Percentiles rank a stretch among this genome's conserved stretches.
phyloP scores from a whole-genome alignment of 2,113 vertebrate species.

The Leucopsar rothschildi region DNA sequence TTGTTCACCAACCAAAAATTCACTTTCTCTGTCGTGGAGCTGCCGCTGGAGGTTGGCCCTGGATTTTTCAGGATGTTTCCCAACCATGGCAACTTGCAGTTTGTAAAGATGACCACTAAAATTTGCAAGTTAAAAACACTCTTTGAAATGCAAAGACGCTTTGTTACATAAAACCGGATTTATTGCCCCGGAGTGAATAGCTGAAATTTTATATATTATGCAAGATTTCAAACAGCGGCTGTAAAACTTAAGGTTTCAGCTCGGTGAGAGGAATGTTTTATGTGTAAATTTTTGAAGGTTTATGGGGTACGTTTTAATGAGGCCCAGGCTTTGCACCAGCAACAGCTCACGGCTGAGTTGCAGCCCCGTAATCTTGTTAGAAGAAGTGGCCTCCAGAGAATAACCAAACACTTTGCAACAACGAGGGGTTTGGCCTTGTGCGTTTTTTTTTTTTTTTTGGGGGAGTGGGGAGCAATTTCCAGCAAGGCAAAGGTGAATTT shows the following conservation, averaged over 20 bases:
- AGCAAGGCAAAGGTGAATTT: background rate
- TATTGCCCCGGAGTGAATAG: conserved; percentile 71
- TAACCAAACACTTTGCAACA: background rate
- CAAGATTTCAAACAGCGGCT: conserved; percentile 75
- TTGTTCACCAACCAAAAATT: background rate
- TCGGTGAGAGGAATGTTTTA: conserved; percentile 74
- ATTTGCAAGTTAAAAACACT: conserved; percentile 76
- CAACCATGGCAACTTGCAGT: conserved; percentile 35
- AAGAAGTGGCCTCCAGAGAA: conserved; percentile 49
- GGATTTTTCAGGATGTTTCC: background rate
- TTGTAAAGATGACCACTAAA: conserved; percentile 76
- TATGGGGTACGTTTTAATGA: conserved; percentile 78
- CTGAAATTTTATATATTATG: conserved; percentile 79
- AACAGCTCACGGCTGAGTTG: conserved; percentile 54
- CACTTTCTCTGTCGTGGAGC: rapidly evolving
- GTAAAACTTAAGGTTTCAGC: conserved; percentile 74
- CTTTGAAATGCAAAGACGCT: conserved; percentile 77
- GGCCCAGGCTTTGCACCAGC: conserved; percentile 68
- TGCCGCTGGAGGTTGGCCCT: background rate
- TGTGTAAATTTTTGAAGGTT: conserved; percentile 79
- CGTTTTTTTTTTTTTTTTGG: background rate
- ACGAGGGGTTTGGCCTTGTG: background rate
- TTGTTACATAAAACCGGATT: conserved; percentile 76
- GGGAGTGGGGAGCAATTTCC: background rate
- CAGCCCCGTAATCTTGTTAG: conserved; percentile 37